A percentile compares a stretch with the other conserved stretches of the same genome.
These are phyloP conservation scores for Pseudomyrmex sp. DNA, from an alignment of 1,140 invertebrate genomes.

Conservation along the genomic window DNA sequence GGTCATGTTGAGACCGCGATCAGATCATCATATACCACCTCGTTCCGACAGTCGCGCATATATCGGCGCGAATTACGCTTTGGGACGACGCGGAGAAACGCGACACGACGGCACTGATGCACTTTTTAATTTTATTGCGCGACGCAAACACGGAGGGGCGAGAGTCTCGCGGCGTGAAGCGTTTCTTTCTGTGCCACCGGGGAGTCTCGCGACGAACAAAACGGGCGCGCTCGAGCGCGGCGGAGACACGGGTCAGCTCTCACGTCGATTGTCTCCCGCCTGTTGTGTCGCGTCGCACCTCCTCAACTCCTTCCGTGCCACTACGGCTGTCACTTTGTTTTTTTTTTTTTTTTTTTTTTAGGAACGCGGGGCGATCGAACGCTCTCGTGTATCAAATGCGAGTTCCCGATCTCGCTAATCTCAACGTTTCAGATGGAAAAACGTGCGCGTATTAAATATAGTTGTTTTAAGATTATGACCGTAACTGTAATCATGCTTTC, in stretches of 20 bases:
- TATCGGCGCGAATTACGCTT: conserved; percentile 48
- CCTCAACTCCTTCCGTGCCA: background rate
- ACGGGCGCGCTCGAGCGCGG: conserved; percentile 68
- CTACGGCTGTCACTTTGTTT: too few species aligned
- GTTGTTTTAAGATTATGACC: too few species aligned
- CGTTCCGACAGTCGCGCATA: conserved; percentile 18
- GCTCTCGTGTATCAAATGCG: background rate
- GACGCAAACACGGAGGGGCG: background rate
- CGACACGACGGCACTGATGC: too few species aligned
- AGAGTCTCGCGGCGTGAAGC: background rate
- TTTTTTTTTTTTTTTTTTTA: background rate
- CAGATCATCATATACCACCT: conserved; percentile 77
- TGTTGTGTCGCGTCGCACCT: conserved; percentile 32
- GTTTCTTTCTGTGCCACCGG: conserved; percentile 39
- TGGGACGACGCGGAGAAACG: conserved; percentile 24
- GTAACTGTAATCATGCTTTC: too few species aligned
- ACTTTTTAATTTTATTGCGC: background rate
- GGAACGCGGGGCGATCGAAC: background rate
- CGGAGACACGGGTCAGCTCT: conserved; percentile 70
- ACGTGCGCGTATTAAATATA: too few species aligned
- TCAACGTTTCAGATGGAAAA: too few species aligned
- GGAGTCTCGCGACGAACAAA: conserved; percentile 62
- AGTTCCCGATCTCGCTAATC: background rate
- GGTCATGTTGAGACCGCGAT: conserved; percentile 87
- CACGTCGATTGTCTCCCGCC: conserved; percentile 59